Base-by-base conservation (phyloP, 2,797 vertebrate genomes). In the Sphenodon punctatus region DNA sequence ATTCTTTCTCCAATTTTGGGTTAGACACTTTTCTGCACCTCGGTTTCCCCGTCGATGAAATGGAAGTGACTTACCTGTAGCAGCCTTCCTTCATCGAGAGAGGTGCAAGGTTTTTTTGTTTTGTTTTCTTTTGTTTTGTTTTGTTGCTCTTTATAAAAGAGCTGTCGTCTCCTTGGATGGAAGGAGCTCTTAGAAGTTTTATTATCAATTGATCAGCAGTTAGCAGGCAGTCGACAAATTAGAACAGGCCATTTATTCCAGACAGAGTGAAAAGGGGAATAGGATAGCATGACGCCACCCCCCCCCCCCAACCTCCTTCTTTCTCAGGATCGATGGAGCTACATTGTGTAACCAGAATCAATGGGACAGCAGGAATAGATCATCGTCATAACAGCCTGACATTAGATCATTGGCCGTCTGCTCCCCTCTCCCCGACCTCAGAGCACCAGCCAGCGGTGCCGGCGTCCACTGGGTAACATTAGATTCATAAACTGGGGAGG, bases 341-440 rank as follows among this genome's bases (percentile, higher is more conserved):
- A 90, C 86, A 86, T 82, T 91, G 74, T 84, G 88, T 59, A 91
- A 93, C 89, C 71, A 76, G 90, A 93, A 96, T 97, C 94, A 95
- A 95, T 96, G 89, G 61, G 69, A 85, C 82, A 77, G 74, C 71
- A 92, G 86, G 85, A 92, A 88, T 61, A 79, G 92, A 85, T 92
- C 91, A 93, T 86, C 90, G 90, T 78, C 73, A 71, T 82, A 90
- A 72, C 14, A 23, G 67, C 75, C 86, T 80, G 82, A 91, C 27
- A 41, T 90, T 82, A 87, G 83, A 85, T 80, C 90, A 75, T 19
- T 3, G 0, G 1, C 68, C 41, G 51, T 59, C 68, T 73, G 75
- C 67, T 75, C 67, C 67, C 56, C 68, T 46, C 23, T 76, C 3
- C 1, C 65, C n/a, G 7, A 23, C 13, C 45, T 84, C 67, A 72